Evolutionary conservation across 2,113 vertebrate species (phyloP).

Genomic region (Melanotaenia duboulayi): DNA sequence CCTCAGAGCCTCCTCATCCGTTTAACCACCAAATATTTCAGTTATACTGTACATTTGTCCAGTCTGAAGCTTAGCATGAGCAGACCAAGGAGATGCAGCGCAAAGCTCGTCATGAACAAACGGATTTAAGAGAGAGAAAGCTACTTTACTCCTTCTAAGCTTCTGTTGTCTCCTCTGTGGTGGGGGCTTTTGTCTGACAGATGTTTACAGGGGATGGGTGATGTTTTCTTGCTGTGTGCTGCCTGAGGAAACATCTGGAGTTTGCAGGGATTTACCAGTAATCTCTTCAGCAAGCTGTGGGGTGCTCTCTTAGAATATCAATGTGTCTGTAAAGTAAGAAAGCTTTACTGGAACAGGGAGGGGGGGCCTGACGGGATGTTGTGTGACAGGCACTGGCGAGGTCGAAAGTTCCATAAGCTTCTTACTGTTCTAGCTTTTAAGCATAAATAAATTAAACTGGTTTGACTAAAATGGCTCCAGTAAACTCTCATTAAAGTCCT

Average conservation of each 20-base stretch:
- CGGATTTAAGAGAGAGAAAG: constrained; percentile 57
- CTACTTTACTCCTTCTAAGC: constrained; percentile 69
- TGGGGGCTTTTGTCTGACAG: constrained; percentile 78
- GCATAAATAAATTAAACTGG: constrained; percentile 75
- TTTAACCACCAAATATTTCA: constrained; percentile 22
- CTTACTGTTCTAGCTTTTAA: constrained; percentile 71
- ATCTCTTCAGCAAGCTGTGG: constrained; percentile 71
- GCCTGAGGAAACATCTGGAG: constrained; percentile 81
- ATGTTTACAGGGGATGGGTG: constrained; percentile 77
- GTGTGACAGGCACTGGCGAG: constrained; percentile 52
- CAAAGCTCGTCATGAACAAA: constrained; percentile 61
- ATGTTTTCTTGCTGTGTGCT: constrained; percentile 66
- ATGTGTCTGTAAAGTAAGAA: constrained; percentile 70
- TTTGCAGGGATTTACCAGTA: constrained; percentile 76
- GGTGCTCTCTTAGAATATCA: constrained; percentile 71
- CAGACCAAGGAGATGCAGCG: constrained; percentile 8
- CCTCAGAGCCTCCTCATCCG: constrained; percentile 21
- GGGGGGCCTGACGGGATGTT: constrained; percentile 11
- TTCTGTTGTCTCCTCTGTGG: constrained; percentile 65
- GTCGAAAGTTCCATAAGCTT: constrained; percentile 73
- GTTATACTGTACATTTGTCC: constrained; percentile 22
- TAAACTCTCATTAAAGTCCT: constrained; percentile 71
- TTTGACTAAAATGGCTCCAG: constrained; percentile 63
- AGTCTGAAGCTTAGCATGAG: constrained; percentile 38
- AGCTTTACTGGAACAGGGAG: constrained; percentile 37